phyloP scores from a whole-genome alignment of 2,797 vertebrate species.

The Poecilia velifera region DNA sequence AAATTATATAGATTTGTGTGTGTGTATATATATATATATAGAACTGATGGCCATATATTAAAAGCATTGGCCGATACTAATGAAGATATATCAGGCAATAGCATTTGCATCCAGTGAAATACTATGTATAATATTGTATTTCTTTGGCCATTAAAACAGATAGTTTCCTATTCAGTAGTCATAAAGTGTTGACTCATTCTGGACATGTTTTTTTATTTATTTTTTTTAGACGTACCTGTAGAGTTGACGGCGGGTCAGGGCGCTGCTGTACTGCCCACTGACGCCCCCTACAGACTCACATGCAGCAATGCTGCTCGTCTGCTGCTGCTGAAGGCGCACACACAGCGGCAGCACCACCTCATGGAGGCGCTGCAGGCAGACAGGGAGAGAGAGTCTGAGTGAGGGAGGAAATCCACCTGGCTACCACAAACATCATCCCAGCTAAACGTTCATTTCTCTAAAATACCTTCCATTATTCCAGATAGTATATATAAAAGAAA shows the following conservation, averaged over 20 bases:
- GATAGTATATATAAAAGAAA: neutral
- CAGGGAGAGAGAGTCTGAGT: neutral
- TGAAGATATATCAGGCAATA: neutral
- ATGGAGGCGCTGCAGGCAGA: conserved; percentile 82
- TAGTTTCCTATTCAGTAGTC: neutral
- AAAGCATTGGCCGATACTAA: neutral
- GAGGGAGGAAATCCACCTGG: neutral
- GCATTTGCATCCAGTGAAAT: neutral
- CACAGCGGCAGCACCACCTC: conserved; percentile 87
- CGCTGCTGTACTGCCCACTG: conserved; percentile 81
- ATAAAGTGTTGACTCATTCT: neutral
- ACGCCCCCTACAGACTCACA: conserved; percentile 63
- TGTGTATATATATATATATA: too few species aligned
- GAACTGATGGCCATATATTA: neutral
- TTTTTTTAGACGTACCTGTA: conserved; percentile 70
- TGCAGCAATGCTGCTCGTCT: conserved; percentile 63
- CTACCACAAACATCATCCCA: neutral
- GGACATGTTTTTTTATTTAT: neutral
- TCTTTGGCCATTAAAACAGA: neutral
- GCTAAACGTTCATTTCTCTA: neutral
- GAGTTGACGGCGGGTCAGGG: conserved; percentile 83
- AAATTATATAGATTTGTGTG: neutral
- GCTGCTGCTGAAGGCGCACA: conserved; percentile 85
- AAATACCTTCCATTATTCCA: neutral
- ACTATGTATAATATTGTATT: too few species aligned